These are phyloP conservation scores for Cichlasoma orientale DNA, from an alignment of 2,797 vertebrate species.

Conservation along the genomic window DNA sequence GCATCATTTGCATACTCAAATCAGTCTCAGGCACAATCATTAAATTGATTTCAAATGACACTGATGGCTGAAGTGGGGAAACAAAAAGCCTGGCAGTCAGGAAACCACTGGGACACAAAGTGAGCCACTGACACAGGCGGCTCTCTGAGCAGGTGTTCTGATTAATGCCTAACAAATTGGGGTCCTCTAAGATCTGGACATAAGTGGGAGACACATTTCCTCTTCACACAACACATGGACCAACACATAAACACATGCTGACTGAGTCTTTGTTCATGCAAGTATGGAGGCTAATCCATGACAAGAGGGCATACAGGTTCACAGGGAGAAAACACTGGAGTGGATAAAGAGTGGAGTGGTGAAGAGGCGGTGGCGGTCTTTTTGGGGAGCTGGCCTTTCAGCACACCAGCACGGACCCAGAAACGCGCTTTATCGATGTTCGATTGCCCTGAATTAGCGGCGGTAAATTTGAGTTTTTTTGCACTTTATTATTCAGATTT, in stretches of 20 bases:
- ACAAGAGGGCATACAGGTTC: conserved; percentile 67
- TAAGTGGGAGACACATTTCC: conserved; percentile 70
- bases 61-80: conserved; percentile 82
- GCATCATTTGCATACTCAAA: conserved; percentile 80
- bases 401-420: not conserved
- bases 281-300: conserved; percentile 69
- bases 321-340: conserved; percentile 54
- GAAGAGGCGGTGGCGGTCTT: conserved; percentile 32
- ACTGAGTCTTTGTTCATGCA: conserved; percentile 70
- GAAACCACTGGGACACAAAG: conserved; percentile 63
- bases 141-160: conserved; percentile 80
- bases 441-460: not conserved
- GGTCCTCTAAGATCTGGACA: conserved; percentile 74
- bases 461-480: not conserved
- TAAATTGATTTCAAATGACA: conserved; percentile 81
- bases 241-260: conserved; percentile 63
- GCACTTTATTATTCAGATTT: not conserved
- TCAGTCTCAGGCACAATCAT: conserved; percentile 76
- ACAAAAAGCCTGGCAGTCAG: conserved; percentile 63
- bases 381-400: conserved; percentile 21
- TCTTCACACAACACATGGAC: conserved; percentile 60
- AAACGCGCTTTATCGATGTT: conserved; percentile 3
- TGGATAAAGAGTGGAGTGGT: conserved; percentile 53
- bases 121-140: conserved; percentile 62
- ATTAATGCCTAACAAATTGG: conserved; percentile 81